Evolutionary conservation across 2,888 invertebrate genomes (phyloP), one percentile per base, ranked within the genome.

Genomic region (Archips xylosteana): DNA sequence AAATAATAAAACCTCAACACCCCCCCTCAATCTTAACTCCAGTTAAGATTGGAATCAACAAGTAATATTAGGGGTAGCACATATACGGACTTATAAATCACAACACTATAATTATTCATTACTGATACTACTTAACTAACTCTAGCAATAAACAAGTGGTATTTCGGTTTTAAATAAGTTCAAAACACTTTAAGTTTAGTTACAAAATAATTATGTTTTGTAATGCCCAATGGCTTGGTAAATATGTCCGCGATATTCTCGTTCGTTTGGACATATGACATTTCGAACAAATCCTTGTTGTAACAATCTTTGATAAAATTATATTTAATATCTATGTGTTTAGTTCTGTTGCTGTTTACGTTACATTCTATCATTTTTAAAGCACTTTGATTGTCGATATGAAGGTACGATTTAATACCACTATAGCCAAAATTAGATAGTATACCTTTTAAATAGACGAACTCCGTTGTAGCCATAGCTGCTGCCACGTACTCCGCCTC

Each of bases 401-500:
- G 59, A 13, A 59, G 34, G 10, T 34, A 34, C 12, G 59, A n/a
- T 3, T 34, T 59, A 59, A 59, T 59, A 34, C 13, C 32, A 4
- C 2, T 13, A 34, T 34, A 13, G 10, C 59, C 59, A 34, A 59
- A 59, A 59, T 59, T 59, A 1, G 59, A 13, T 32, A 59, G 3
- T 34, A 59, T 32, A 59, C 34, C 59, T 59, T 59, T n/a, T n/a
- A n/a, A n/a, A n/a, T n/a, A n/a, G n/a, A n/a, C n/a, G n/a, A n/a
- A n/a, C n/a, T n/a, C n/a, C 9, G 59, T 32, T 10, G 59, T 59
- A 13, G 59, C 59, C 34, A 59, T 34, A 1, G 59, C 34, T 10
- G 59, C 59, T 59, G 59, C 59, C 34, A 59, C 34, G 12, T 59
- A 59, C 59, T 59, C 59, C 3, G 59, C 59, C 34, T 59, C 59